Base-by-base conservation (phyloP, 1,140 invertebrate species). In the Arctopsyche grandis region DNA sequence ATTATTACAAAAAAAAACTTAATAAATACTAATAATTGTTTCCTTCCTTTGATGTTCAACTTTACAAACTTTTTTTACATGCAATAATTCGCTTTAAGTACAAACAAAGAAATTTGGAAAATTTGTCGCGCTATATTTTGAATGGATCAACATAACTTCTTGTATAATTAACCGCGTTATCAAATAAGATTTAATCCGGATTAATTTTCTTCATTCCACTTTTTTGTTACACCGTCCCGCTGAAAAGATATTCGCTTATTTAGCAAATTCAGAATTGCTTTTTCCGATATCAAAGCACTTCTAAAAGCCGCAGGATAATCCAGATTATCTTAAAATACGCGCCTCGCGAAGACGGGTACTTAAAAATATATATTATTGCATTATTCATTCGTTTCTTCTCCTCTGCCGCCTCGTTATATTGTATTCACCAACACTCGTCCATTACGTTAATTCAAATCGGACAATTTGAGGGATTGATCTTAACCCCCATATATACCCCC, bases 261-360 rank as follows among this genome's bases (percentile, higher is more conserved):
- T 66, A 66, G 63, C 63, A 29, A 66, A 66, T 66, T 66, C 63
- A 66, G 24, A 66, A 66, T 66, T 66, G 63, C 63, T 66, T 66
- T 66, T 66, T 66, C 63, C 46, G 44, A 71, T 71, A 71, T 46
- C 46, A 71, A 71, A 71, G 38, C 69, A 71, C 69, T 71, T 71
- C 22, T 24, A 52, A 71, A 52, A 71, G 38, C 69, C 43, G 43
- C 38, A 16, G 43, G 69, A 46, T 71, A 71, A 71, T 71, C 69
- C 69, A 71, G 69, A 71, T 71, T 71, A 71, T 71, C 69, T 71
- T 71, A 44, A 52, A 71, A 71, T 71, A 71, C 43, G 38, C 38
- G 69, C 43, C 69, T 44, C 69, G 69, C 1, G 69, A 44, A 26
- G 22, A 71, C 9, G 38, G n/a, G 69, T 71, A 46, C 44, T 71